phyloP scores from a whole-genome alignment of 2,888 invertebrate genomes.

The Esperia sulphurella region DNA sequence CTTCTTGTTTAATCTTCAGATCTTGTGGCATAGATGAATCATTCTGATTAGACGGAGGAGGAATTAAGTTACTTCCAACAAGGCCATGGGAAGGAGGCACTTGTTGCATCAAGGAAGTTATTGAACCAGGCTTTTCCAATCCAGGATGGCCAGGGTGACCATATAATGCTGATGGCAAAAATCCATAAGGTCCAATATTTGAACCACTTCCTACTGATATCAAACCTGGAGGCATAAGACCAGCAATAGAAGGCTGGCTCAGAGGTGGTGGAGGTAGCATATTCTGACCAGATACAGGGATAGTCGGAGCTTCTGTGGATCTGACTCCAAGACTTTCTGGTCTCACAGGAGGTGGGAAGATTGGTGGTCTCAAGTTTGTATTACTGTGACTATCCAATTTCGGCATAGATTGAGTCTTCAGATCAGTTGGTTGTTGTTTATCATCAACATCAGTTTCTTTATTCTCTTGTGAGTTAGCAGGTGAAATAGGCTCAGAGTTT shows the following conservation, averaged over 20 bases:
- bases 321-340: slow-evolving; percentile 64
- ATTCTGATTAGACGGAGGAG: slow-evolving; percentile 51
- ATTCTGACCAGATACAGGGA: slow-evolving; percentile 56
- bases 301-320: slow-evolving; percentile 51
- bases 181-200: slow-evolving; percentile 81
- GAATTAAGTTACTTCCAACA: slow-evolving; percentile 48
- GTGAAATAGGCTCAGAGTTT: slow-evolving; percentile 68
- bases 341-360: slow-evolving; percentile 57
- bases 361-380: slow-evolving; percentile 45
- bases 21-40: slow-evolving; percentile 73
- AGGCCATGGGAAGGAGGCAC: slow-evolving; percentile 55
- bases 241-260: slow-evolving; percentile 77
- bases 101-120: slow-evolving; percentile 64
- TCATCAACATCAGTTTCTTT: slow-evolving; percentile 67
- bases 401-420: slow-evolving; percentile 59
- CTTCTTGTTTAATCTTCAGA: slow-evolving; percentile 76
- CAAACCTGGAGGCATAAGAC: slow-evolving; percentile 77
- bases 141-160: slow-evolving; percentile 57
- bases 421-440: slow-evolving; percentile 64
- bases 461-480: slow-evolving; percentile 64
- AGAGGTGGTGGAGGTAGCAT: slow-evolving; percentile 70
- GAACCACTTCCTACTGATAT: slow-evolving; percentile 80
- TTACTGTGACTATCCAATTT: slow-evolving; percentile 50
- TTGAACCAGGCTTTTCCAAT: slow-evolving; percentile 60
- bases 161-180: slow-evolving; percentile 75